Conservation (phyloP, 37 sponge, comb jelly and placozoan species). For the Axinella damicornis region DNA sequence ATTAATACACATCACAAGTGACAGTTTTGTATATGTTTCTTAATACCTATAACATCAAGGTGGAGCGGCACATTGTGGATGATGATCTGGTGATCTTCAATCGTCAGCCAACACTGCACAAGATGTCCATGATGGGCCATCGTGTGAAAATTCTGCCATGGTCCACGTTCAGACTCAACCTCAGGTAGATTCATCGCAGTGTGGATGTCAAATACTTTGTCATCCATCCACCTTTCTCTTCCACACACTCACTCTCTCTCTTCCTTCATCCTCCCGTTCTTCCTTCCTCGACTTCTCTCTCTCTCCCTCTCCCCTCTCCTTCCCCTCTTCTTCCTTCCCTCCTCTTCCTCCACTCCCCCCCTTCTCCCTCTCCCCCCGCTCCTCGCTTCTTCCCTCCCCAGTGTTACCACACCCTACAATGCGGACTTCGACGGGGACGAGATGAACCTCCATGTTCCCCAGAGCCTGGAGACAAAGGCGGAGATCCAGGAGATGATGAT, state of each 20-base stretch:
- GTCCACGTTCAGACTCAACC: conserved; percentile 98
- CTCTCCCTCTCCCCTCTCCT: background rate
- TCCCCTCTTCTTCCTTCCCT: background rate
- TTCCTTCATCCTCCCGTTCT: too few species aligned
- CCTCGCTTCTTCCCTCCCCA: background rate
- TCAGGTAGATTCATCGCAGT: conserved; percentile 67
- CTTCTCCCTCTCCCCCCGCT: background rate
- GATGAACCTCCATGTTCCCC: conserved; percentile 99
- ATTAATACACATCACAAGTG: too few species aligned
- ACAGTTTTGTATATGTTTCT: too few species aligned
- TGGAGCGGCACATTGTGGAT: conserved; percentile 93
- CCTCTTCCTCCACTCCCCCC: background rate
- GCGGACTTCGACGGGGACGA: conserved; percentile 99
- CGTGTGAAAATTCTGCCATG: conserved; percentile 97
- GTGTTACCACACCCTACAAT: conserved; percentile 99
- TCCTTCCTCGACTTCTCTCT: too few species aligned
- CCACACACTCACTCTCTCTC: too few species aligned
- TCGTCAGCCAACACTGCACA: conserved; percentile 99
- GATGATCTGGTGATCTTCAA: conserved; percentile 98
- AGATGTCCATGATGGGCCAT: conserved; percentile 99
- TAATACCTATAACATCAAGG: conserved; percentile 48
- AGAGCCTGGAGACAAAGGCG: conserved; percentile 96
- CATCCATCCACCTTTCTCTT: too few species aligned
- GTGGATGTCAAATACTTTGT: background rate
- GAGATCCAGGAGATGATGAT: conserved; percentile 91